Conservation (phyloP, 92 coral and sea anemone species). For the Zoanthus solanderi region DNA sequence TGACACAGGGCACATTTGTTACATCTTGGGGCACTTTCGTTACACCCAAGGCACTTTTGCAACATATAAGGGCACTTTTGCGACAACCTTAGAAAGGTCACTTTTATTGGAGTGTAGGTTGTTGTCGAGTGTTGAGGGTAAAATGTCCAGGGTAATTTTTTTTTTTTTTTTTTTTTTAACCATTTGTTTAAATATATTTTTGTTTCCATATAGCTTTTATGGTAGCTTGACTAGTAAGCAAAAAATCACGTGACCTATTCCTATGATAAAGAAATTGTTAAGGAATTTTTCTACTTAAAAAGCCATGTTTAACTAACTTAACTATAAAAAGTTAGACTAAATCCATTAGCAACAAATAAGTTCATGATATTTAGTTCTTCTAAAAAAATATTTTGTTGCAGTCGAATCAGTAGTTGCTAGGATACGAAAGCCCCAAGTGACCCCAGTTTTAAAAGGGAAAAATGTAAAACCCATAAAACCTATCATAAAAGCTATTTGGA, state of each 20-base stretch:
- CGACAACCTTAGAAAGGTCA: slow-evolving; percentile 6
- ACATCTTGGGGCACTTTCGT: background rate
- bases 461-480: slow-evolving; percentile 14
- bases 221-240: slow-evolving; percentile 1
- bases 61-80: slow-evolving; percentile 20
- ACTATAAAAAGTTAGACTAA: background rate
- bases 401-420: background rate
- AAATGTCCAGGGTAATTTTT: background rate
- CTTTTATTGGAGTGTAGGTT: background rate
- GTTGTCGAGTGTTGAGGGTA: too few species aligned
- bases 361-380: background rate
- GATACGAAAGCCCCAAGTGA: too few species aligned
- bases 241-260: slow-evolving; percentile 12
- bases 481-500: slow-evolving; percentile 12
- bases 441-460: background rate
- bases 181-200: slow-evolving; percentile 3
- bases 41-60: slow-evolving; percentile 13
- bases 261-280: slow-evolving; percentile 12
- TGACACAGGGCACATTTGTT: background rate
- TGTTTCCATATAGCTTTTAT: too few species aligned
- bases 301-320: slow-evolving; percentile 7
- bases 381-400: slow-evolving; percentile 17
- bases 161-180: background rate
- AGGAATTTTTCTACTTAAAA: slow-evolving; percentile 8
- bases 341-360: background rate